A percentile compares a stretch with the other conserved stretches of the same genome.
Conservation (phyloP, 2,113 vertebrate genomes). For the Addax nasomaculatus region DNA sequence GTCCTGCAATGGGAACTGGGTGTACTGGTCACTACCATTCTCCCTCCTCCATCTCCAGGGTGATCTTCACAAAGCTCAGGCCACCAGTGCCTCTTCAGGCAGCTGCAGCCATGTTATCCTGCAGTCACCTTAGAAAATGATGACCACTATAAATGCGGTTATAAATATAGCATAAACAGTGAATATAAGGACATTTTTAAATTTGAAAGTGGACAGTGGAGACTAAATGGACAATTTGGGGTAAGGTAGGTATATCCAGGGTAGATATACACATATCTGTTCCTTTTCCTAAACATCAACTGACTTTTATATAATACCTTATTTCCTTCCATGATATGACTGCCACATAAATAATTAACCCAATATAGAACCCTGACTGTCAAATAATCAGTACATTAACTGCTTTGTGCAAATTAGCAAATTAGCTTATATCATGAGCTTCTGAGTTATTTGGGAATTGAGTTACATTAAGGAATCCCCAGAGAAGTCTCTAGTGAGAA, state of each 20-base stretch:
- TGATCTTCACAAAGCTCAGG: neutral
- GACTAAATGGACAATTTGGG: neutral
- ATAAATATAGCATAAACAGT: neutral
- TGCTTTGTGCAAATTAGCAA: neutral
- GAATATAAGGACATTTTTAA: neutral
- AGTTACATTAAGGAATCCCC: neutral
- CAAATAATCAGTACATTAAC: neutral
- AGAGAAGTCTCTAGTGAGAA: neutral
- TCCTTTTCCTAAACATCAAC: neutral
- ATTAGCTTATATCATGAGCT: neutral
- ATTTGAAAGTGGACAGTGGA: neutral
- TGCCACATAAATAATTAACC: neutral
- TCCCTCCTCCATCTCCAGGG: neutral
- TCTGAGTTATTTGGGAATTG: neutral
- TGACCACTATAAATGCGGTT: neutral
- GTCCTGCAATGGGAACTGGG: neutral
- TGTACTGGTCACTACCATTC: neutral
- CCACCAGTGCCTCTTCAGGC: neutral
- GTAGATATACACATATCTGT: neutral
- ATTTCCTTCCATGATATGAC: neutral
- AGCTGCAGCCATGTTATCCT: neutral
- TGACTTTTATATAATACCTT: neutral
- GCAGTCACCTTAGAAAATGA: neutral
- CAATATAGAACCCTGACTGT: neutral
- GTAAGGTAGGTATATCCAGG: neutral